Conservation (phyloP, 2,113 vertebrate genomes). For the Macquaria australasica region DNA sequence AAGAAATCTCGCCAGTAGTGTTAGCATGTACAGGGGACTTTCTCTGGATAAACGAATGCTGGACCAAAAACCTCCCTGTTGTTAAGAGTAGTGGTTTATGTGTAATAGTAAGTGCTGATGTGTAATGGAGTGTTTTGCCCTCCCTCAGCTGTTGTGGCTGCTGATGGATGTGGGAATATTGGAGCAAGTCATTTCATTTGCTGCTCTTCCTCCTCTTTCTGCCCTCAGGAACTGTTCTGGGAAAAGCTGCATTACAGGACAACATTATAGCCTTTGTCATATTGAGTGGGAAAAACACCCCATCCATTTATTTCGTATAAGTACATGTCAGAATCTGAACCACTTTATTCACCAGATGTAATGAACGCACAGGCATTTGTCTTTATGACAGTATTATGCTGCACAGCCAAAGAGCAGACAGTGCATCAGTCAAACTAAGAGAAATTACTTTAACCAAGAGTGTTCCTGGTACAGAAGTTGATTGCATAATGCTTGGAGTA, state of each 20-base stretch:
- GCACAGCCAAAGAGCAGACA: conserved; percentile 5
- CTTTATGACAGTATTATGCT: conserved; percentile 29
- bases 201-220: conserved; percentile 15
- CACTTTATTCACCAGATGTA: conserved; percentile 16
- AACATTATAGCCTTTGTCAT: conserved; percentile 17
- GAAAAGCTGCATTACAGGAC: not conserved
- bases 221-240: conserved; percentile 9
- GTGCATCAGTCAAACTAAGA: conserved; percentile 24
- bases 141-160: not conserved
- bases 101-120: conserved; percentile 1
- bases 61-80: not conserved
- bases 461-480: not conserved
- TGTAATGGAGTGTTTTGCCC: conserved; percentile 7
- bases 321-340: conserved; percentile 20
- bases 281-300: not conserved
- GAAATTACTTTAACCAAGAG: not conserved
- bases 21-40: too few relatives aligned
- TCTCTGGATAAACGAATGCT: not conserved
- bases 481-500: not conserved
- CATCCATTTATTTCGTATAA: conserved; percentile 29
- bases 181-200: conserved; percentile 3
- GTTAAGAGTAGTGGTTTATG: not conserved
- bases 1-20: not conserved
- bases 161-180: conserved; percentile 30
- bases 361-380: conserved; percentile 20